These are phyloP conservation scores for Conus ventricosus DNA, from an alignment of 1,140 invertebrate species.

Conservation along the genomic window DNA sequence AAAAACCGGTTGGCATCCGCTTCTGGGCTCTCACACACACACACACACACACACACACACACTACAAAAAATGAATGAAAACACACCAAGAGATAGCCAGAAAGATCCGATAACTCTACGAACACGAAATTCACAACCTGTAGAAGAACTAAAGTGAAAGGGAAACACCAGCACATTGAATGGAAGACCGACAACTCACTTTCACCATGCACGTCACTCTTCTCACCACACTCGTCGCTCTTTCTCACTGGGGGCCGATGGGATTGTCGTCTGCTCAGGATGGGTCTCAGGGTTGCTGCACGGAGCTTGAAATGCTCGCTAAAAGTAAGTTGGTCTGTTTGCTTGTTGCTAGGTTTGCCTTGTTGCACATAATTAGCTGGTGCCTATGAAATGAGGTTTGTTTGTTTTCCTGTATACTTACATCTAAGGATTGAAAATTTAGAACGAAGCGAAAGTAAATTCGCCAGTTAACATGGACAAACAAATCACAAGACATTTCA, in stretches of 20 bases:
- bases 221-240: not conserved
- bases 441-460: too few species aligned
- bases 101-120: not conserved
- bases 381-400: too few species aligned
- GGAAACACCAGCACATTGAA: not conserved
- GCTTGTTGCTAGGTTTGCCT: too few species aligned
- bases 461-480: too few species aligned
- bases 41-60: too few species aligned
- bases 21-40: too few species aligned
- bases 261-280: constrained; percentile 17
- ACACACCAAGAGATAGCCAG: not conserved
- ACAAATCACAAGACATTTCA: too few species aligned
- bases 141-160: not conserved
- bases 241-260: constrained; percentile 7
- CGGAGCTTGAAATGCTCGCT: not conserved
- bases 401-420: too few species aligned
- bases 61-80: too few species aligned
- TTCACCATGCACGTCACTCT: constrained; percentile 6
- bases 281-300: not conserved
- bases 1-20: too few species aligned
- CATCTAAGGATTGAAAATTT: too few species aligned
- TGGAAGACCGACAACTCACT: not conserved
- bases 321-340: not conserved
- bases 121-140: not conserved
- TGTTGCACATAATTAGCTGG: too few species aligned